These are phyloP conservation scores for Dendronephthya gigantea DNA, from an alignment of 64 coral and sea anemone species.

Conservation along the genomic window DNA sequence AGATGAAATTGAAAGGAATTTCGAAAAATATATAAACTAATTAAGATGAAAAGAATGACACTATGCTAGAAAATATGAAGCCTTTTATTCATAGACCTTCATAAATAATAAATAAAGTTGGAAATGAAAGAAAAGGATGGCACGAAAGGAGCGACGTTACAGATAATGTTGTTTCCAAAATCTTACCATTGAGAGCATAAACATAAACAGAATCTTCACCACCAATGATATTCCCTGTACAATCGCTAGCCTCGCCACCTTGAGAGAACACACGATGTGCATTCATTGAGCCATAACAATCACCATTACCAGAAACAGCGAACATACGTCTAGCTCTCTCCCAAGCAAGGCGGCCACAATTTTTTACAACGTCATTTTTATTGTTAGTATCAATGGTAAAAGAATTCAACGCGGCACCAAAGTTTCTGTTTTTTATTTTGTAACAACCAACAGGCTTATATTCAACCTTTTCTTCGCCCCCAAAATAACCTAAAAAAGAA, in stretches of 20 bases:
- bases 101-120: too few species aligned
- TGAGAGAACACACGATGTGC: not conserved
- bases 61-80: too few species aligned
- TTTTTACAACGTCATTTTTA: not conserved
- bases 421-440: not conserved
- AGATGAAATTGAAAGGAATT: not conserved
- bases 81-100: too few species aligned
- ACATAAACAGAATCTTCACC: not conserved
- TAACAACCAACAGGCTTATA: not conserved
- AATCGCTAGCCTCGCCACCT: not conserved
- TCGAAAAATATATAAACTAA: too few species aligned
- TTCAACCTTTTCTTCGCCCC: not conserved
- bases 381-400: not conserved
- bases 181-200: not conserved
- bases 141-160: too few species aligned
- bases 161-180: too few species aligned
- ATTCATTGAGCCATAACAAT: conserved; percentile 2
- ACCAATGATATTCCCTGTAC: not conserved
- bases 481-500: not conserved
- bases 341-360: not conserved
- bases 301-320: not conserved
- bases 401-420: not conserved
- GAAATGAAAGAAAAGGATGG: too few species aligned
- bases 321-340: not conserved
- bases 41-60: too few species aligned